Percentiles rank a stretch among this genome's conserved stretches.
These are phyloP conservation scores for Drosophila neotestacea DNA, from an alignment of 2,888 invertebrate genomes.

Conservation along the genomic window DNA sequence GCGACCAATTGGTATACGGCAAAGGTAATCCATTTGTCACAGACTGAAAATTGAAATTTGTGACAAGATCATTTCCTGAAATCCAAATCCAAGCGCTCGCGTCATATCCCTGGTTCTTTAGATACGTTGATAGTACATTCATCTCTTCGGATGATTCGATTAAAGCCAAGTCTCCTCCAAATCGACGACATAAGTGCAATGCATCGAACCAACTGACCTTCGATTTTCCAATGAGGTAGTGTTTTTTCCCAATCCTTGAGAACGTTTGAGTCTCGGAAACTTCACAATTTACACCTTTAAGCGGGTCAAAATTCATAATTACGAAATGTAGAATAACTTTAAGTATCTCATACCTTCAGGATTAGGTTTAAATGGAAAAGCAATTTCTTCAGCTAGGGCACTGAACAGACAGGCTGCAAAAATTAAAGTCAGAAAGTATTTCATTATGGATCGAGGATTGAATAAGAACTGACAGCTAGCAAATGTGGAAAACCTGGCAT, in stretches of 20 bases:
- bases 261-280: background rate
- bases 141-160: conserved; percentile 7
- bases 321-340: too few relatives aligned
- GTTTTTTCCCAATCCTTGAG: background rate
- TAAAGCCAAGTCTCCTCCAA: conserved; percentile 13
- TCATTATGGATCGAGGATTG: conserved; percentile 1
- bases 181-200: conserved; percentile 2
- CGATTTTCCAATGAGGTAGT: background rate
- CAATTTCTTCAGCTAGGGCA: background rate
- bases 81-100: conserved; percentile 3
- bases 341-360: background rate
- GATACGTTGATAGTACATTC: background rate
- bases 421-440: conserved; percentile 2
- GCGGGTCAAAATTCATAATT: too few relatives aligned
- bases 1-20: conserved; percentile 6
- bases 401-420: background rate
- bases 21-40: background rate
- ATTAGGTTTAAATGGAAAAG: background rate
- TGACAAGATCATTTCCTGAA: conserved; percentile 6
- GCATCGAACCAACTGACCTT: conserved; percentile 1
- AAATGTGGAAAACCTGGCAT: background rate
- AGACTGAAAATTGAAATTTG: background rate
- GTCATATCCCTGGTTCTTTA: conserved; percentile 2
- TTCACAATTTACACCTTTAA: too few relatives aligned
- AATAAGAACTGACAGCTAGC: background rate